Percentiles rank a stretch among this genome's conserved stretches.
Conservation (phyloP, 2,888 invertebrate genomes). For the Epistrophe eligans region DNA sequence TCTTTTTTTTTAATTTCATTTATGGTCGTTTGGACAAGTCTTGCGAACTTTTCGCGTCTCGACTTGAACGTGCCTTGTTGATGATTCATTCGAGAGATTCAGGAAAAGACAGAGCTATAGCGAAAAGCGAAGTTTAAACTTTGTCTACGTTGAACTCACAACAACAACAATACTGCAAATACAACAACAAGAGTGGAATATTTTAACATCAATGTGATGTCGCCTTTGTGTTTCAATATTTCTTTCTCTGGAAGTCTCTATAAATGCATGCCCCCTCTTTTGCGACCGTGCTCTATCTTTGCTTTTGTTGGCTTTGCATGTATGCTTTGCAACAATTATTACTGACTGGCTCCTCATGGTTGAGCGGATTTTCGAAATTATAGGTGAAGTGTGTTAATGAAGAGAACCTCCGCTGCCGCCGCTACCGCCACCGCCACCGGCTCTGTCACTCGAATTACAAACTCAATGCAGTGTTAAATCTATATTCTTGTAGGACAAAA, state of each 20-base stretch:
- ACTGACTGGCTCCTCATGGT: slow-evolving; percentile 50
- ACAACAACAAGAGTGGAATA: background rate
- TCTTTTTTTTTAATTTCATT: slow-evolving; percentile 20
- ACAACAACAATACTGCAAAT: background rate
- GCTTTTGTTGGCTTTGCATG: background rate
- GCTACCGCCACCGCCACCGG: too few species aligned
- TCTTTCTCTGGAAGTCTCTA: slow-evolving; percentile 47
- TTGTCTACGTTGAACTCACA: slow-evolving; percentile 37
- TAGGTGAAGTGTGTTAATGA: slow-evolving; percentile 24
- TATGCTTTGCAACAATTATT: slow-evolving; percentile 5
- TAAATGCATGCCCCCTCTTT: background rate
- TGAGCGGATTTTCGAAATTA: slow-evolving; percentile 54
- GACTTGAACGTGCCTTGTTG: slow-evolving; percentile 22
- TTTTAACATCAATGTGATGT: slow-evolving; percentile 30
- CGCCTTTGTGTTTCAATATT: slow-evolving; percentile 51
- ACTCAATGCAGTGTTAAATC: slow-evolving; percentile 56
- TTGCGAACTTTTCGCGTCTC: slow-evolving; percentile 55
- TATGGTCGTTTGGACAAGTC: slow-evolving; percentile 47
- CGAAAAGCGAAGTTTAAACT: background rate
- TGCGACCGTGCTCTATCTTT: slow-evolving; percentile 47
- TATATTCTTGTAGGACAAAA: slow-evolving; percentile 32
- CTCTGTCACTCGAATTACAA: slow-evolving; percentile 42
- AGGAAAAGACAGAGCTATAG: slow-evolving; percentile 39
- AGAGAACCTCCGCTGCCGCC: background rate
- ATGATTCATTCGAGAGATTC: slow-evolving; percentile 56